Percentiles rank a stretch among this genome's conserved stretches.
These are phyloP conservation scores for Notoglanidium macrostoma DNA, from an alignment of 2,797 vertebrate species.

Conservation along the genomic window DNA sequence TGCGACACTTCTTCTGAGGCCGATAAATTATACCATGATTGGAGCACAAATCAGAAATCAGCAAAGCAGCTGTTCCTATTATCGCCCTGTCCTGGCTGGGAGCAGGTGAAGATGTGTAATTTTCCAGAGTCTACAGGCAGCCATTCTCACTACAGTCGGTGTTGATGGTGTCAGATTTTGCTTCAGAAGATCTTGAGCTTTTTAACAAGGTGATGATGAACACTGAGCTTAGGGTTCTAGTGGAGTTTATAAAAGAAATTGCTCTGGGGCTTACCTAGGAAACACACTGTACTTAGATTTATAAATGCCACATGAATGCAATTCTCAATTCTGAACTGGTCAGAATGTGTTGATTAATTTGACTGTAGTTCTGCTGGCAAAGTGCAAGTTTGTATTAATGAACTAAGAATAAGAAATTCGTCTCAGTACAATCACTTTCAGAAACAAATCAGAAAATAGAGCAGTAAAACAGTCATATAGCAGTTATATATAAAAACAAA, in stretches of 20 bases:
- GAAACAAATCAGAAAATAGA: not conserved
- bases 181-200: not conserved
- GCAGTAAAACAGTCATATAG: not conserved
- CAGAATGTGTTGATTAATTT: not conserved
- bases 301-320: not conserved
- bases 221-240: not conserved
- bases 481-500: not conserved
- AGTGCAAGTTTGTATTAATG: not conserved
- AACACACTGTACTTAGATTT: not conserved
- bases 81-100: conserved; percentile 7
- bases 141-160: conserved; percentile 28
- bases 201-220: not conserved
- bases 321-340: not conserved
- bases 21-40: conserved; percentile 3
- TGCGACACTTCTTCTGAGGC: not conserved
- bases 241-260: not conserved
- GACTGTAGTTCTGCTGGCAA: not conserved
- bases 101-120: conserved; percentile 11
- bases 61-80: conserved; percentile 8
- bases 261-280: not conserved
- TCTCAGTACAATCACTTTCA: not conserved
- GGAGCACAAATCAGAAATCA: conserved; percentile 1
- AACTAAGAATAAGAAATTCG: no score
- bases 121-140: not conserved
- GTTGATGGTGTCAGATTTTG: conserved; percentile 27